Percentiles rank a stretch among this genome's conserved stretches.
phyloP scores from a whole-genome alignment of 2,888 invertebrate species.

The Caenorhabditis sinica region DNA sequence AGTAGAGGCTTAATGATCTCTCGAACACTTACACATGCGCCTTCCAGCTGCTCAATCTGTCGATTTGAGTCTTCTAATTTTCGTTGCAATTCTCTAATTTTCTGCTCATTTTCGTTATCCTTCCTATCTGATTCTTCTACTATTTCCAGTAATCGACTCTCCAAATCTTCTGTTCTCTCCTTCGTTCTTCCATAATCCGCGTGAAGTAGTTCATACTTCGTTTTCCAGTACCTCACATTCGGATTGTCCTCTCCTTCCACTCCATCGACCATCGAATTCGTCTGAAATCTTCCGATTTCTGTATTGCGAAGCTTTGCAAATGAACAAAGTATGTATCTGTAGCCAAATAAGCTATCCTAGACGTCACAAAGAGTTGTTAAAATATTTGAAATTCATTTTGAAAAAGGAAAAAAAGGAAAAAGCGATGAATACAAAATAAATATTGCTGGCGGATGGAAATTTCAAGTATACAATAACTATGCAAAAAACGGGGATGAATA shows the following conservation, averaged over 20 bases:
- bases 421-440: constrained; percentile 10
- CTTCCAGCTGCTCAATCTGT: constrained; percentile 53
- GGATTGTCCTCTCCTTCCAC: constrained; percentile 48
- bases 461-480: no score
- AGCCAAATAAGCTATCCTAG: constrained; percentile 1
- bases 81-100: constrained; percentile 25
- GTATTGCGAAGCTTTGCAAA: no score
- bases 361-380: not conserved
- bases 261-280: constrained; percentile 35
- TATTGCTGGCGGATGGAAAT: constrained; percentile 38
- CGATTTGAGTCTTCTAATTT: constrained; percentile 35
- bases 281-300: not conserved
- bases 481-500: constrained; percentile 12
- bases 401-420: not conserved
- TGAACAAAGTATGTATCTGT: not conserved
- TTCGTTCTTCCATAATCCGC: constrained; percentile 51
- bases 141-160: constrained; percentile 46
- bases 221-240: constrained; percentile 60
- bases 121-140: constrained; percentile 45
- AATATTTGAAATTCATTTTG: not conserved
- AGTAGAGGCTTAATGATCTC: no score
- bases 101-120: constrained; percentile 30
- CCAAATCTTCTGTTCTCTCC: constrained; percentile 38
- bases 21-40: constrained; percentile 48
- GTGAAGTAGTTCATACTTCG: constrained; percentile 51